Percentiles rank a stretch among this genome's conserved stretches.
Evolutionary conservation across 2,888 invertebrate species (phyloP).

Genomic region (Dryadula phaetusa): DNA sequence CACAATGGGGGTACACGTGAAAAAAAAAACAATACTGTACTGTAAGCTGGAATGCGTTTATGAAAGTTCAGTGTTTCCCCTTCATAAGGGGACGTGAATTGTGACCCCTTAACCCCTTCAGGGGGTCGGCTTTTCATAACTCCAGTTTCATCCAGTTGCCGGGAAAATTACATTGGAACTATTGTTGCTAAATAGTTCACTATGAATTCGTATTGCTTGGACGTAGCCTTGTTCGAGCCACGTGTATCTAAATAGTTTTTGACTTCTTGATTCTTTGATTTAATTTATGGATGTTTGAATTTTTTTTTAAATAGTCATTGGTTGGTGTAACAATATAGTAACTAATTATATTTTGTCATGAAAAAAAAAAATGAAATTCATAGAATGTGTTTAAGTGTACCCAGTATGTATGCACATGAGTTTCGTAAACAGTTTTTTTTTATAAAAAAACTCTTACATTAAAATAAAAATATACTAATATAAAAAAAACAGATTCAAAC

Average conservation of each 20-base stretch:
- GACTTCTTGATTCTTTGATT: background rate
- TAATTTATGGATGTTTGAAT: background rate
- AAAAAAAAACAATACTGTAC: conserved; percentile 53
- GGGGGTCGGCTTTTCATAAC: conserved; percentile 41
- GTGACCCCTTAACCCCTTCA: conserved; percentile 25
- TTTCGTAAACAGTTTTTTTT: too few species aligned
- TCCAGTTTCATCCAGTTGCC: conserved; percentile 41
- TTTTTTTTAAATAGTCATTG: too few species aligned
- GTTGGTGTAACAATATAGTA: too few species aligned
- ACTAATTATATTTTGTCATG: too few species aligned
- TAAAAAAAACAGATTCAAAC: too few species aligned
- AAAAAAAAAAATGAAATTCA: too few species aligned
- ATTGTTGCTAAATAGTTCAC: conserved; percentile 44
- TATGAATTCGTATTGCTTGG: conserved; percentile 36
- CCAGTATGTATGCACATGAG: too few species aligned
- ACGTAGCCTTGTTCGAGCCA: conserved; percentile 22
- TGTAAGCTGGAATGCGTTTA: conserved; percentile 53
- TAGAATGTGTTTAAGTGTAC: too few species aligned
- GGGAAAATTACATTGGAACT: conserved; percentile 45
- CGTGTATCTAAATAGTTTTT: background rate
- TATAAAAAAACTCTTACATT: too few species aligned
- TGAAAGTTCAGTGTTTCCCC: conserved; percentile 61
- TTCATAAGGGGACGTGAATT: conserved; percentile 6
- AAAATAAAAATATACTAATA: too few species aligned
- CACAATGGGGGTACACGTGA: conserved; percentile 31